phyloP scores from a whole-genome alignment of 2,888 invertebrate species.

The Dynastes hyllus region DNA sequence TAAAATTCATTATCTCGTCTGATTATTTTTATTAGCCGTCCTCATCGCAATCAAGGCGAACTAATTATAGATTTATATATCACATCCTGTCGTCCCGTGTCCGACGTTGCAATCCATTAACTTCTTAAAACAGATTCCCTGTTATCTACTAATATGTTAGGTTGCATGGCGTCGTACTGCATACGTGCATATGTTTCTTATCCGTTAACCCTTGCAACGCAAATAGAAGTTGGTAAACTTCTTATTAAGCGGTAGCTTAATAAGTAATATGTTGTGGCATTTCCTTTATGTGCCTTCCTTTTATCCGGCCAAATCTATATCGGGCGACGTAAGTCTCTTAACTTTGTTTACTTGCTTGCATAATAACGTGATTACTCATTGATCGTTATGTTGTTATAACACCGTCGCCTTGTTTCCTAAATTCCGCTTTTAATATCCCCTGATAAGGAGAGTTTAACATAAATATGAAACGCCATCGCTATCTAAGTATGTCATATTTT shows the following conservation, averaged over 20 bases:
- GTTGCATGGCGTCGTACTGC: not conserved
- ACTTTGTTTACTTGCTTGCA: not conserved
- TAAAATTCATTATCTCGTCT: conserved; percentile 25
- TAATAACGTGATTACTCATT: not conserved
- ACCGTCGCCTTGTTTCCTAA: not conserved
- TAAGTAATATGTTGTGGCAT: not conserved
- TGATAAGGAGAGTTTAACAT: not conserved
- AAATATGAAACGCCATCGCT: no score
- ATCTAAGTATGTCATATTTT: not conserved
- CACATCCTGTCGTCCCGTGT: conserved; percentile 21
- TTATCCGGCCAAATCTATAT: not conserved
- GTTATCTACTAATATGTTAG: conserved; percentile 36
- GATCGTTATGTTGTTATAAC: not conserved
- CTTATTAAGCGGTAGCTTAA: not conserved
- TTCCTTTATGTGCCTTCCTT: not conserved
- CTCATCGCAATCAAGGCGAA: conserved; percentile 16
- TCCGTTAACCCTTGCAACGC: conserved; percentile 13
- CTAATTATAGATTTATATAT: conserved; percentile 42
- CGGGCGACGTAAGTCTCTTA: not conserved
- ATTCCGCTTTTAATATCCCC: not conserved
- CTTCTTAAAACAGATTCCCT: conserved; percentile 31
- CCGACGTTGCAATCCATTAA: conserved; percentile 27
- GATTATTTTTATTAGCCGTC: conserved; percentile 23
- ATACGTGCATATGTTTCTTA: conserved; percentile 13
- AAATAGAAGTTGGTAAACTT: conserved; percentile 22